These are phyloP conservation scores for Planococcus citri DNA, from an alignment of 1,140 invertebrate genomes.

Conservation along the genomic window DNA sequence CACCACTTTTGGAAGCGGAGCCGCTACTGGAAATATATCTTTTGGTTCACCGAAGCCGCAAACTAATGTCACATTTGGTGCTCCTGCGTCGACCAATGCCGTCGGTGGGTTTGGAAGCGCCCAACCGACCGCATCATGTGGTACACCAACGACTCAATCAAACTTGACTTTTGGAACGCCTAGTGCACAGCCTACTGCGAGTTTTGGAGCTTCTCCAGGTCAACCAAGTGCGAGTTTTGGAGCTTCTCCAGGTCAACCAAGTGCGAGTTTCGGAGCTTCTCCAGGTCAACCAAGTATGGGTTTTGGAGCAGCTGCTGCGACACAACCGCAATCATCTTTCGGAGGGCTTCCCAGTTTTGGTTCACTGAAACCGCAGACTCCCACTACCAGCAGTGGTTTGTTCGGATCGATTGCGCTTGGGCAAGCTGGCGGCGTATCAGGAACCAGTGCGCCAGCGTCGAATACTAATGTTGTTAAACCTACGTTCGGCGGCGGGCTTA, in stretches of 20 bases:
- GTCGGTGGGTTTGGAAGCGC: not conserved
- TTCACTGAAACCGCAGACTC: not conserved
- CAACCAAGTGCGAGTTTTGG: not conserved
- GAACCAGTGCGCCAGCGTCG: not conserved
- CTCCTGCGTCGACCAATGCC: not conserved
- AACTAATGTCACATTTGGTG: not conserved
- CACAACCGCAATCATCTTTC: no score
- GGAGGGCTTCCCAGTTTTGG: not conserved
- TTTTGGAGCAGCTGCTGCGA: no score
- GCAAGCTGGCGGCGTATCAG: not conserved
- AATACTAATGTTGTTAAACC: not conserved
- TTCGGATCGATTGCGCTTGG: not conserved
- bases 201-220: not conserved
- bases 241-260: not conserved
- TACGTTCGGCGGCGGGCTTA: not conserved
- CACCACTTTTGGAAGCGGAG: not conserved
- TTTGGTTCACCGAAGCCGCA: not conserved
- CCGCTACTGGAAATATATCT: not conserved
- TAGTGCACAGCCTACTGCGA: not conserved
- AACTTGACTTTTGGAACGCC: not conserved
- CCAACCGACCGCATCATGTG: not conserved
- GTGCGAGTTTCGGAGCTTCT: not conserved
- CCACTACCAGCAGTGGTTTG: not conserved
- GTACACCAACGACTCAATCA: not conserved
- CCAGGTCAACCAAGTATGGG: not conserved